These are phyloP conservation scores for Anguilla anguilla DNA, from an alignment of 2,797 vertebrate genomes.

Conservation along the genomic window DNA sequence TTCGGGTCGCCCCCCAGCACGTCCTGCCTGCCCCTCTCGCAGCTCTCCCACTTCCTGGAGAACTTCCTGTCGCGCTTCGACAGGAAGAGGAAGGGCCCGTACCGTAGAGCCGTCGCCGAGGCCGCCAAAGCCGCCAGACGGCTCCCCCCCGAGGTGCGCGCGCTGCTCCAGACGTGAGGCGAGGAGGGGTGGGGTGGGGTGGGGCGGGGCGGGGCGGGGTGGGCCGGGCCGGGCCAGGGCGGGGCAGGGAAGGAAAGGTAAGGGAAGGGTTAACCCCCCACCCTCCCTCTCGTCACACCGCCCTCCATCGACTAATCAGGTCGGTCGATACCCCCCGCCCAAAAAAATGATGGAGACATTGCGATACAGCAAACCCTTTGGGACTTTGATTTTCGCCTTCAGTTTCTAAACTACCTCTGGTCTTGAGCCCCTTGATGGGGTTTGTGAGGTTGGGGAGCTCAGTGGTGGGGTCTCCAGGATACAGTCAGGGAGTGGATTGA, in stretches of 20 bases:
- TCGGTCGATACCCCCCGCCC: conserved; percentile 35
- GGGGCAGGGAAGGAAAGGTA: conserved; percentile 45
- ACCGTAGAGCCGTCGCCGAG: conserved; percentile 95
- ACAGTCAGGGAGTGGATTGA: conserved; percentile 32
- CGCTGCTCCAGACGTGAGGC: conserved; percentile 92
- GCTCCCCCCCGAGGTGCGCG: conserved; percentile 93
- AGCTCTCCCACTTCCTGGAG: conserved; percentile 93
- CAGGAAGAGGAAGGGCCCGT: conserved; percentile 96
- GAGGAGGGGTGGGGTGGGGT: conserved; percentile 31
- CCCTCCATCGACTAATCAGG: conserved; percentile 30
- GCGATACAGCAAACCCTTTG: conserved; percentile 15
- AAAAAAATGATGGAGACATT: neutral
- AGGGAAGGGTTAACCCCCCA: conserved; percentile 41
- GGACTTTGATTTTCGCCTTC: conserved; percentile 39
- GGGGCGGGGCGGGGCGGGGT: conserved; percentile 35
- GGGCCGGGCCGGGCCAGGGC: conserved; percentile 32
- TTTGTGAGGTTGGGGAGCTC: neutral
- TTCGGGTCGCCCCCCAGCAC: conserved; percentile 96
- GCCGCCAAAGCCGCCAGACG: conserved; percentile 94
- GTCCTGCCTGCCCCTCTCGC: conserved; percentile 88
- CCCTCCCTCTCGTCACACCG: conserved; percentile 17
- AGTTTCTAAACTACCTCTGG: conserved; percentile 28
- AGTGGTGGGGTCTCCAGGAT: neutral
- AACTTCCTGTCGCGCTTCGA: conserved; percentile 96
- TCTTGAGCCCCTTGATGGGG: neutral